Evolutionary conservation across 1,140 invertebrate species (phyloP), one percentile per base, ranked within the genome.

Genomic region (Platyscapa corneri): DNA sequence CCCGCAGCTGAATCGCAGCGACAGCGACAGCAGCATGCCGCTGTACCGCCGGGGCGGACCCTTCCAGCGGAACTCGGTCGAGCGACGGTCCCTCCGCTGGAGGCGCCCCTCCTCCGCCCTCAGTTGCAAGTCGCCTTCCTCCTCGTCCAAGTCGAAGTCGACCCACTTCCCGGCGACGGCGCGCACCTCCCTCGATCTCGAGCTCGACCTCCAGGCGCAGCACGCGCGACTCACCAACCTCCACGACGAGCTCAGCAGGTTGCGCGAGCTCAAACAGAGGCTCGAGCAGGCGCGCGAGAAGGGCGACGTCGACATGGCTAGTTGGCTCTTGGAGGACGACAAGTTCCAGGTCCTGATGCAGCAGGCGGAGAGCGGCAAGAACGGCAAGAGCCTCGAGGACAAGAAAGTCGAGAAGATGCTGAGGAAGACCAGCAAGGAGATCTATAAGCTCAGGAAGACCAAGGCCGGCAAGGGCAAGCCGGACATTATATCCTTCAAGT

Each of bases 11-110:
- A 99, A 99, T 93, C 95, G 98, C 86, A 99, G 98, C 89, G 98
- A 99, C 92, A 99, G 98, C 88, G 98, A 99, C 91, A 98, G 98
- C 88, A 98, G 98, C 49, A 99, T 99, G 97, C 97, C 97, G 14
- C 94, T 98, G 79, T 98, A 98, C 92, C 94, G 97, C 74, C 93
- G 96, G 86, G 94, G 95, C 23, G 94, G 94, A 74, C 96, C 97
- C 23, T 99, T 99, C 93, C 97, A 98, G 93, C 95, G 98, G 34
- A 97, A 97, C 88, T 96, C 98, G 0, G 94, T 97, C 3, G 98
- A 98, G 90, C 95, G 98, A 86, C 94, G 98, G 84, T 98, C 97
- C 39, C 93, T 99, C 30, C 94, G 98, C 88, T 97, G 95, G 94
- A 94, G 95, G 86, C 92, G 94, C 82, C 94, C 94, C 34, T 94